Conservation (phyloP, 1,140 invertebrate genomes). For the Aphelinus certus region DNA sequence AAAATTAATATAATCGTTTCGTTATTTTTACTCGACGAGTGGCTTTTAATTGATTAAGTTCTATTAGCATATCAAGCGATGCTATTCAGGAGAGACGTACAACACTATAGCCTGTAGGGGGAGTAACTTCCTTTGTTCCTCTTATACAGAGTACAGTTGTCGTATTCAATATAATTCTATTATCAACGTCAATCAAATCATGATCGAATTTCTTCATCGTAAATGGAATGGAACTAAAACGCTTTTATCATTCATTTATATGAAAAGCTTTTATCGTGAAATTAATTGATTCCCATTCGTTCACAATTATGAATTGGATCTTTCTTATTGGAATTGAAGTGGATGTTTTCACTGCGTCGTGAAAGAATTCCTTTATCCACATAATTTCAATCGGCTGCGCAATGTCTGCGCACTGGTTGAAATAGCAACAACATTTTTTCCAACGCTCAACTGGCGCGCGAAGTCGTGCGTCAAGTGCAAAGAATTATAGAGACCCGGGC, state of each 20-base stretch:
- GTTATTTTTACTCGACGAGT: constrained; percentile 6
- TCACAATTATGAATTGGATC: not conserved
- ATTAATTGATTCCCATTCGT: constrained; percentile 10
- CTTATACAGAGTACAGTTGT: constrained; percentile 27
- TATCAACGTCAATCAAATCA: constrained; percentile 35
- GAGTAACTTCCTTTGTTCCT: constrained; percentile 14
- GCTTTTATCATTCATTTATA: constrained; percentile 14
- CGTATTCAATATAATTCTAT: constrained; percentile 30
- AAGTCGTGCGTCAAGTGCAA: no score
- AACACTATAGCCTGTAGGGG: not conserved
- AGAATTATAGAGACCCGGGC: no score
- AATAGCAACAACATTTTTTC: no score
- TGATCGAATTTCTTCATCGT: constrained; percentile 27
- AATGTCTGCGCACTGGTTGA: no score
- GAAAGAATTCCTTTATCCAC: no score
- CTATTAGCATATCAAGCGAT: constrained; percentile 24
- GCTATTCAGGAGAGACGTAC: constrained; percentile 4
- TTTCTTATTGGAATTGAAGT: no score
- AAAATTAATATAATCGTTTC: constrained; percentile 6
- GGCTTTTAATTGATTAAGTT: constrained; percentile 32
- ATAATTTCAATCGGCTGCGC: no score
- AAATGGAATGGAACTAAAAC: constrained; percentile 24
- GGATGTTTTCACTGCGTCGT: no score
- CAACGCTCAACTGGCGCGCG: no score
- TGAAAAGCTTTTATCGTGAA: constrained; percentile 22